These are phyloP conservation scores for Euwallacea fornicatus DNA, from an alignment of 1,140 invertebrate species.

Conservation along the genomic window DNA sequence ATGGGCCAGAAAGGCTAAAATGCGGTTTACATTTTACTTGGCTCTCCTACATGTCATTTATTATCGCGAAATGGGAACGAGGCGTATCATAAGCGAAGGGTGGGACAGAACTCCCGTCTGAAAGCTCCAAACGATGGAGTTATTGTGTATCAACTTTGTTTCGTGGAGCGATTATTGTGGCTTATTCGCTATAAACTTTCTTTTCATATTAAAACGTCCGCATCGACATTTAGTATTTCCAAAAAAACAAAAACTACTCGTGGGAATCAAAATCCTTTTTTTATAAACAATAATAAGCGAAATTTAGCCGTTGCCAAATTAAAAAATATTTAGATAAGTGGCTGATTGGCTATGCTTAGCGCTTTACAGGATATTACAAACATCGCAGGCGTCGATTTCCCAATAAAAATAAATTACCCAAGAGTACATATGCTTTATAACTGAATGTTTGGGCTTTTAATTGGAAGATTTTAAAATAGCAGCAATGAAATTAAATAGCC, in stretches of 20 bases:
- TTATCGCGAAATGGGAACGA: not conserved
- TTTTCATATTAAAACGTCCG: too few species aligned
- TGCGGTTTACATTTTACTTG: constrained; percentile 4
- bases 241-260: too few species aligned
- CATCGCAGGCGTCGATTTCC: not conserved
- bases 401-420: constrained; percentile 17
- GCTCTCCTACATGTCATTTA: constrained; percentile 6
- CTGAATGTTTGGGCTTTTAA: not conserved
- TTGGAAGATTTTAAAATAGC: not conserved
- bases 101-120: not conserved
- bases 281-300: not conserved
- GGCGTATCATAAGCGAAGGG: not conserved
- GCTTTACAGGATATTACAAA: constrained; percentile 14
- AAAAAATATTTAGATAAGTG: constrained; percentile 16
- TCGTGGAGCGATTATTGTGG: too few species aligned
- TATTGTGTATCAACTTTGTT: too few species aligned
- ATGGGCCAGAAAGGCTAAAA: constrained; percentile 22
- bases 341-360: not conserved
- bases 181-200: too few species aligned
- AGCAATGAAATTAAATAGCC: not conserved
- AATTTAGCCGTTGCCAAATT: not conserved
- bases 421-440: constrained; percentile 8
- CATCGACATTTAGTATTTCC: too few species aligned
- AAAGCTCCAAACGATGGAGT: not conserved
- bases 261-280: too few species aligned